A percentile compares a stretch with the other conserved stretches of the same genome.
These are phyloP conservation scores for Muscina levida DNA, from an alignment of 2,888 invertebrate species.

Conservation along the genomic window DNA sequence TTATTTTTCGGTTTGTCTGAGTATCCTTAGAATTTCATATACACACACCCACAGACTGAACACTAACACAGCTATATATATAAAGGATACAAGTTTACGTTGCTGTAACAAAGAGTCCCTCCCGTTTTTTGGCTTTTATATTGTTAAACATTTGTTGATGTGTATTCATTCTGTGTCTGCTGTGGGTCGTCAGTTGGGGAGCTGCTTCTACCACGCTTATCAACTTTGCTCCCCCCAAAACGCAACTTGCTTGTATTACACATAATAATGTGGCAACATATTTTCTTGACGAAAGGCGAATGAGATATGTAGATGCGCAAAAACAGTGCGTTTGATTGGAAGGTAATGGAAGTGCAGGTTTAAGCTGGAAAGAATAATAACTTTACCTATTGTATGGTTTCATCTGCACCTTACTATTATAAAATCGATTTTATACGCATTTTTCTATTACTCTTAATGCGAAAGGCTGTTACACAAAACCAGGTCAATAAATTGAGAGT, in stretches of 20 bases:
- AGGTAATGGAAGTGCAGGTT: no score
- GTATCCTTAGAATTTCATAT: not conserved
- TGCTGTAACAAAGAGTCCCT: not conserved
- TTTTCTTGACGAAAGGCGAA: conserved; percentile 38
- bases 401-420: no score
- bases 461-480: no score
- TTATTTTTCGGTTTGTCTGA: conserved; percentile 36
- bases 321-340: no score
- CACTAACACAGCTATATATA: no score
- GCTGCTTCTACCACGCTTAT: not conserved
- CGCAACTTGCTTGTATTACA: conserved; percentile 26
- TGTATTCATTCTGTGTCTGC: no score
- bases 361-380: no score
- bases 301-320: not conserved
- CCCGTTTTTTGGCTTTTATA: not conserved
- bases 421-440: no score
- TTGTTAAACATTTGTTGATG: not conserved
- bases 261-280: conserved; percentile 64
- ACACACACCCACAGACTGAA: not conserved
- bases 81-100: not conserved
- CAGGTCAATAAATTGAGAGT: no score
- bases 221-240: not conserved
- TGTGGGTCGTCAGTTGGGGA: not conserved
- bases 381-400: no score
- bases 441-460: no score